Evolutionary conservation across 2,888 invertebrate species (phyloP).

Genomic region (Brachylomia viminalis): DNA sequence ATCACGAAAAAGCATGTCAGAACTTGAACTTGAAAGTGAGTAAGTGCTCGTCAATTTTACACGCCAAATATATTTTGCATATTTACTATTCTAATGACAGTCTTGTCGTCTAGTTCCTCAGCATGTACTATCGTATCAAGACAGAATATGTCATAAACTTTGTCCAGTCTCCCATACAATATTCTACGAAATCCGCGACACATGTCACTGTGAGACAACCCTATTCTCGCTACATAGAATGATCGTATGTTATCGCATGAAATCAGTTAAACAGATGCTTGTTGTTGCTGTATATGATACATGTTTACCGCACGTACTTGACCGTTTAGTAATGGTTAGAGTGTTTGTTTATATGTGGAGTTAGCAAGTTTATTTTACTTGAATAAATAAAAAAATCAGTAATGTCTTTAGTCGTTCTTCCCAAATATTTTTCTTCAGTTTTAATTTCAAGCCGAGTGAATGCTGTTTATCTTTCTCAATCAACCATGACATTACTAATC

Average conservation of each 20-base stretch:
- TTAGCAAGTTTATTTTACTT: conserved; percentile 3
- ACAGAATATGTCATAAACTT: not conserved
- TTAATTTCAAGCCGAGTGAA: not conserved
- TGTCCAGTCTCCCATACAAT: not conserved
- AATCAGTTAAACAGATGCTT: conserved; percentile 40
- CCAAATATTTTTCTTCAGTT: not conserved
- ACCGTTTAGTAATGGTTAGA: conserved; percentile 27
- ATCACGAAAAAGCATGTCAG: not conserved
- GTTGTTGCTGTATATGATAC: conserved; percentile 24
- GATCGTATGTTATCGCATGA: conserved; percentile 33
- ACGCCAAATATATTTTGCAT: not conserved
- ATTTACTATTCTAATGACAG: too few relatives aligned
- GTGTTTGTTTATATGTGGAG: conserved; percentile 34
- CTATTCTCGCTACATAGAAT: conserved; percentile 21
- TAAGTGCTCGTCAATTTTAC: not conserved
- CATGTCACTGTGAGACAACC: conserved; percentile 10
- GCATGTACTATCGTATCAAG: not conserved
- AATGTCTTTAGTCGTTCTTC: not conserved
- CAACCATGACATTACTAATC: not conserved
- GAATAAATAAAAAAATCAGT: not conserved
- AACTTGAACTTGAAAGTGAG: too few relatives aligned
- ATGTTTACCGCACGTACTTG: conserved; percentile 34
- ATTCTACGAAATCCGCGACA: not conserved
- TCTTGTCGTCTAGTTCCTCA: not conserved
- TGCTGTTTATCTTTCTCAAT: not conserved